Conservation (phyloP, 2,888 invertebrate species). For the Dorcus hopei region DNA sequence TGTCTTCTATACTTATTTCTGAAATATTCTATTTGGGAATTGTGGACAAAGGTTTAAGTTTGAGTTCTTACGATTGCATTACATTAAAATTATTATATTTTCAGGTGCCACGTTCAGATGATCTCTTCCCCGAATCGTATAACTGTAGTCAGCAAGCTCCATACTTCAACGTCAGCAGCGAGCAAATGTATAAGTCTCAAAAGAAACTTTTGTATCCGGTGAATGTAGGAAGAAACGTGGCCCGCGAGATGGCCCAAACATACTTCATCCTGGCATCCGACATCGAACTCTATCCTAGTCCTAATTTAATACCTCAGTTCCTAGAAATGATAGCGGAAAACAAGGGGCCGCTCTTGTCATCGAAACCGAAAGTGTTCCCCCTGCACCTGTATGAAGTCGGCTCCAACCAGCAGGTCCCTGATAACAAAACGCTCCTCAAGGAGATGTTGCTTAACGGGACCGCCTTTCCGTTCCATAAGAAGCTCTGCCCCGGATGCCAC, state of each 20-base stretch:
- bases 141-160: conserved; percentile 73
- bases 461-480: conserved; percentile 90
- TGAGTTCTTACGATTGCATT: no score
- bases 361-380: conserved; percentile 75
- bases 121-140: conserved; percentile 60
- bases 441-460: conserved; percentile 72
- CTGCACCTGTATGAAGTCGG: conserved; percentile 85
- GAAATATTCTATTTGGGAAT: no score
- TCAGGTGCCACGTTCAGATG: conserved; percentile 66
- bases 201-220: conserved; percentile 85
- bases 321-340: conserved; percentile 80
- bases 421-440: conserved; percentile 65
- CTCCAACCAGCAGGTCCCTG: conserved; percentile 63
- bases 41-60: no score
- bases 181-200: conserved; percentile 72
- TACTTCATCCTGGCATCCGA: conserved; percentile 83
- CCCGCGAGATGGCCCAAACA: conserved; percentile 77
- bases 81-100: not conserved
- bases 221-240: conserved; percentile 87
- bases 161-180: conserved; percentile 62
- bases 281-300: conserved; percentile 87
- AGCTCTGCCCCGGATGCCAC: conserved; percentile 85
- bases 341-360: conserved; percentile 60
- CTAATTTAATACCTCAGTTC: conserved; percentile 75
- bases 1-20: no score